A percentile compares a stretch with the other conserved stretches of the same genome.
phyloP scores from a whole-genome alignment of 2,113 vertebrate species.

The Myotis lucifugus region DNA sequence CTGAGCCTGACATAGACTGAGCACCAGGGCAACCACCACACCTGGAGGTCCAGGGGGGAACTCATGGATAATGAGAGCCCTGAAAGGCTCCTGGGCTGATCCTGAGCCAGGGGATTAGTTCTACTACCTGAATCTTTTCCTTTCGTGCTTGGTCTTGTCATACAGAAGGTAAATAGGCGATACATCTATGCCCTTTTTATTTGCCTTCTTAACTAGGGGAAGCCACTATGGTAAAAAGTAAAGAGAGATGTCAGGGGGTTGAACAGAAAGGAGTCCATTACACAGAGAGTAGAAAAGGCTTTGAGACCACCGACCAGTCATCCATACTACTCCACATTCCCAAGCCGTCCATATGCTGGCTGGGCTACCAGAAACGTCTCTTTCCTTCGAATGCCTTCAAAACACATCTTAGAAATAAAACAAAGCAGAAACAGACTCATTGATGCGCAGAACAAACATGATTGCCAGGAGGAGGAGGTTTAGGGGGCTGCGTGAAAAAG shows the following conservation, averaged over 20 bases:
- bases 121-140: background rate
- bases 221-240: background rate
- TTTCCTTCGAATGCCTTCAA: background rate
- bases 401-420: background rate
- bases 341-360: background rate
- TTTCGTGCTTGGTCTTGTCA: background rate
- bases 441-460: background rate
- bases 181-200: background rate
- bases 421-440: background rate
- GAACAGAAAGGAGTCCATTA: background rate
- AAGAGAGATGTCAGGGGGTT: background rate
- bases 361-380: background rate
- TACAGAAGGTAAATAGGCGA: background rate
- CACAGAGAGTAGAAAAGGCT: background rate
- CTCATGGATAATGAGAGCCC: background rate
- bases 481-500: background rate
- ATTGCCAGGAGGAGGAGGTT: background rate
- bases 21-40: rapidly evolving
- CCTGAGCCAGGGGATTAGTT: background rate
- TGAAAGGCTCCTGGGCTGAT: background rate
- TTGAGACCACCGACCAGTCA: background rate
- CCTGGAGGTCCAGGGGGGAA: background rate
- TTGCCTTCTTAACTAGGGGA: background rate
- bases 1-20: background rate
- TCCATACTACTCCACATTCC: background rate